Conservation (phyloP, 2,113 vertebrate species). For the Asarcornis scutulata region DNA sequence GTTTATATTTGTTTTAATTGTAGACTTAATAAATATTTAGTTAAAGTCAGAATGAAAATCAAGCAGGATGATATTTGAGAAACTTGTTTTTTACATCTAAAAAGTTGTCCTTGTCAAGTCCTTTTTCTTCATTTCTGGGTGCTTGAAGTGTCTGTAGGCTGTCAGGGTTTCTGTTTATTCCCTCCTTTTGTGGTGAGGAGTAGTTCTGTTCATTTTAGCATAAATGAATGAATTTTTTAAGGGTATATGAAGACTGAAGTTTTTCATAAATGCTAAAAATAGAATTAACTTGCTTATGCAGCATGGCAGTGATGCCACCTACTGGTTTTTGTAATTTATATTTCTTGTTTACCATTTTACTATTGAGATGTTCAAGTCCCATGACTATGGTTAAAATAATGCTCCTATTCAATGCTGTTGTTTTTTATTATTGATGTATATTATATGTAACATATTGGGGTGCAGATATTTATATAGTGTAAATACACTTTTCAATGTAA, state of each 20-base stretch:
- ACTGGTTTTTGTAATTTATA: neutral
- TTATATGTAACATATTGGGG: too few species aligned
- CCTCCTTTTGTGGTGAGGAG: neutral
- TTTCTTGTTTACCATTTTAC: slow-evolving; percentile 3
- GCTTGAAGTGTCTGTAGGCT: neutral
- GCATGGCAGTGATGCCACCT: slow-evolving; percentile 33
- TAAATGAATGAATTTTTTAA: neutral
- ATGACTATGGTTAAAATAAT: neutral
- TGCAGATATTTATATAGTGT: too few species aligned
- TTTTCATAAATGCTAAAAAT: neutral
- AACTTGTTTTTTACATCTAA: neutral
- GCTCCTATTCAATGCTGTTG: neutral
- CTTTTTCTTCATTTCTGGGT: neutral
- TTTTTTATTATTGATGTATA: neutral
- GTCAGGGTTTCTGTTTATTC: neutral
- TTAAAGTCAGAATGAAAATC: neutral
- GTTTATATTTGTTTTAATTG: slow-evolving; percentile 11
- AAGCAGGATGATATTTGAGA: neutral
- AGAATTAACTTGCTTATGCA: neutral
- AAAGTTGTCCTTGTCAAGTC: neutral
- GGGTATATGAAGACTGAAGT: neutral
- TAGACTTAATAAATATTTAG: neutral
- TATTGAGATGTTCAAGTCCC: neutral
- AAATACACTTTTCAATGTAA: neutral
- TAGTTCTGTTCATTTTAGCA: neutral